Evolutionary conservation across 2,113 vertebrate species (phyloP), one percentile per base, ranked within the genome.

Genomic region (Larimichthys crocea): DNA sequence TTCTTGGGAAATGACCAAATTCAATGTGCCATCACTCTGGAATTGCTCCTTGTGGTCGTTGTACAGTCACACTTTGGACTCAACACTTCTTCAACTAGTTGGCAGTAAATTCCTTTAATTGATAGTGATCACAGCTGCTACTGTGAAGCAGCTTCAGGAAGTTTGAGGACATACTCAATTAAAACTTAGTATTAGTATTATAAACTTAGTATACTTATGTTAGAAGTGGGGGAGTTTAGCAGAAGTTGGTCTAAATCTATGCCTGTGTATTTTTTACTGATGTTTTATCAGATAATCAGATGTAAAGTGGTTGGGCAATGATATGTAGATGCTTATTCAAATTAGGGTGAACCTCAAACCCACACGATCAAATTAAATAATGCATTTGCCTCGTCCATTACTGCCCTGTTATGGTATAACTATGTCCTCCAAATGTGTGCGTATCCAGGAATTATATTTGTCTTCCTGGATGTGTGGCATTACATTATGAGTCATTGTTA

Each of bases 401-500:
- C 20, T 64, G 20, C 35, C 12, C 5, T 74, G 26, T 24, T 16
- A 8, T 29, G 46, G 46, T 67, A n/a, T 63, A 44, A 64, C 5
- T 1, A 2, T 42, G 53, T 31, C 8, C 56, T 59, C 42, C 6
- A 62, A 74, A 20, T 52, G 53, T 35, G 46, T 48, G 53, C 22
- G 22, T 24, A 74, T 62, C 26, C 40, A 48, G 31, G 6, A 52
- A n/a, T 24, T 67, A 11, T 55, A 29, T 63, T 59, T 64, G 31
- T 42, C 20, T 24, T 65, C 71, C 60, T 59, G 52, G 31, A 42
- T 48, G 11, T 62, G 49, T 79, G 79, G 55, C 59, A 53, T 20
- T 48, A 53, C 42, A 72, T 73, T 44, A 40, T 88, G 75, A 86
- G 72, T 88, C 76, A 66, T 50, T 64, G 62, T 52, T 56, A 46